Base-by-base conservation (phyloP, 2,797 vertebrate genomes). In the Melanotaenia parkinsoni region DNA sequence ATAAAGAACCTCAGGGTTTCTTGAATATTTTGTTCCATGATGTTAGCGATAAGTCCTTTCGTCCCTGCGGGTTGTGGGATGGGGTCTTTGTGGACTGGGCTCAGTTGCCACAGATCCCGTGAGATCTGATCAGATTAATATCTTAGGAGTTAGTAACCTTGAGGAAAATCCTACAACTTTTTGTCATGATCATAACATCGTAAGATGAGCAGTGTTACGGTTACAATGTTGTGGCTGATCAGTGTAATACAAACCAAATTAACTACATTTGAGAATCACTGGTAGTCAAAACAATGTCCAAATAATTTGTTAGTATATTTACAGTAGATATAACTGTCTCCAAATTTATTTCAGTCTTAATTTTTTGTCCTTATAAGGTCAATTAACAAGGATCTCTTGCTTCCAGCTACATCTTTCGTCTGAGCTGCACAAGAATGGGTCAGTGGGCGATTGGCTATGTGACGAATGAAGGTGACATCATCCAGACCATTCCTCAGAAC, bases 401-500 rank as follows among this genome's bases (percentile, higher is more conserved):
- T 78, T 4, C 7, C 78, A 96, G 96, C 89, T 98, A 96, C 70
- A 95, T 98, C 69, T 98, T 96, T 80, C 94, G 96, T 18, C 93
- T 96, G 63, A 97, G 96, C 86, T 96, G 96, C 80, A 97, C 96
- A 6, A 92, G 90, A 81, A 93, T 96, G 89, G 96, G 97, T 7
- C 94, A 96, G 62, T 97, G 96, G 97, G 97, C 96, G 3, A 96
- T 98, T 9, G 96, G 96, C 4, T 94, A 96, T 1, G 96, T 97
- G 85, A 96, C 91, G 12, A 16, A 58, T 1, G 90, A 93, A 0
- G 93, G 96, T 5, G 80, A 37, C 76, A 93, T 97, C 64, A 59
- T 97, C 43, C 97, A 97, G 87, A 97, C 95, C 63, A 97, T 97
- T 56, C 94, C 95, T 20, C 87, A 95, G 74, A 93, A 95, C 67